Evolutionary conservation across 1,140 invertebrate genomes (phyloP), one percentile per base, ranked within the genome.

Genomic region (Drosophila fuyamai): DNA sequence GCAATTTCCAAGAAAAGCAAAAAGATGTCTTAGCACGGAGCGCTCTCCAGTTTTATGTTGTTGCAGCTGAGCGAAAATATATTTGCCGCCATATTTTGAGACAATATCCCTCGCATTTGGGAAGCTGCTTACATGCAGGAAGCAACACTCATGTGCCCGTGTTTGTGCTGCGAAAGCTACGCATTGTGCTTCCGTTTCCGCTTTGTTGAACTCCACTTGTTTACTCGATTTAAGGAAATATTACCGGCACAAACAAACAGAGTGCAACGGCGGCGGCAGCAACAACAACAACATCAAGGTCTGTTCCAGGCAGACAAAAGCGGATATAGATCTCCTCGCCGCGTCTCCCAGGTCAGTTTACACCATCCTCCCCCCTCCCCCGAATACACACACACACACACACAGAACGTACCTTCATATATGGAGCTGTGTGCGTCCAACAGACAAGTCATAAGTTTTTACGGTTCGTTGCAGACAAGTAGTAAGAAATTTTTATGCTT

Each of bases 191-290:
- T 88, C 84, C 84, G 84, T 89, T 88, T 88, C 84, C 84, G 84
- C 84, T 88, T 84, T 88, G 84, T 89, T 88, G 83, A 89, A 83
- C 77, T 88, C 84, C 84, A 88, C 83, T 88, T 88, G 83, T 88
- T 88, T 88, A 88, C 84, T 88, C 83, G 83, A 88, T 88, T 88
- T 88, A 88, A 88, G 84, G 83, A 88, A 89, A 88, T 88, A 88
- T 88, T 88, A 88, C 83, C 84, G 83, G 83, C 80, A 84, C 84
- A 88, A 88, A 83, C 83, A 88, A 88, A 88, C 83, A 89, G 89
- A 89, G 84, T 89, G 80, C 84, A 86, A 46, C 70, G 57, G 65
- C 65, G 63, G 55, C 56, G 46, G 70, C 62, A 74, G 60, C 29
- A 68, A 13, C 47, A 68, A 13, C 47, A 68, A n/a, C 35, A 40